Evolutionary conservation across 1,140 invertebrate genomes (phyloP).

Genomic region (Drosophila ogumai): DNA sequence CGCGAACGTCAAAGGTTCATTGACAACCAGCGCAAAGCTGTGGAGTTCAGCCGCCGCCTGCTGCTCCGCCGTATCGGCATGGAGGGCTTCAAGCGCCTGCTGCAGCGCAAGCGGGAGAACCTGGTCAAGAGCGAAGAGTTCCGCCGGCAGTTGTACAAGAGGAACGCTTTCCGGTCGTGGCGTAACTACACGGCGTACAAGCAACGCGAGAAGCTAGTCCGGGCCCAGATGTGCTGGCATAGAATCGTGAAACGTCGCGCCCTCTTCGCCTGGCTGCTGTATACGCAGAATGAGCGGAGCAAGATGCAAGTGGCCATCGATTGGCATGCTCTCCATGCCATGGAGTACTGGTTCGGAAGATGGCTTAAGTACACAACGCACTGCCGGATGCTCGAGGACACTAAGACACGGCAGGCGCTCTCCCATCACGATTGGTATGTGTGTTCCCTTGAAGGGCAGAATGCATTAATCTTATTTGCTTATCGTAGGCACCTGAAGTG

Average conservation of each 20-base stretch:
- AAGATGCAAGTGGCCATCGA: conserved; percentile 88
- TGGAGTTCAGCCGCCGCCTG: conserved; percentile 86
- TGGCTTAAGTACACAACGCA: conserved; percentile 85
- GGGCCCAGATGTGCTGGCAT: conserved; percentile 85
- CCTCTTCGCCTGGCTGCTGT: conserved; percentile 84
- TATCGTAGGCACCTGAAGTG: conserved; percentile 86
- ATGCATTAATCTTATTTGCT: not conserved
- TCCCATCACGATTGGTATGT: conserved; percentile 86
- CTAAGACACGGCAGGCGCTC: conserved; percentile 86
- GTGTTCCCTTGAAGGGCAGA: not conserved
- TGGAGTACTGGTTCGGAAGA: conserved; percentile 85
- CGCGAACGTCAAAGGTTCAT: conserved; percentile 86
- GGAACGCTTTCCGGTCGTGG: conserved; percentile 86
- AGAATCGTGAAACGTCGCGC: conserved; percentile 82
- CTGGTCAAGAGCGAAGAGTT: conserved; percentile 85
- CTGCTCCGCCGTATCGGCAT: conserved; percentile 86
- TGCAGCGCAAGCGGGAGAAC: conserved; percentile 86
- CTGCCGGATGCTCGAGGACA: conserved; percentile 84
- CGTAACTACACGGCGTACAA: conserved; percentile 85
- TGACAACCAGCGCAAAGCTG: conserved; percentile 86
- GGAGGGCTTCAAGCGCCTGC: conserved; percentile 85
- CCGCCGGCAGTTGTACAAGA: conserved; percentile 85
- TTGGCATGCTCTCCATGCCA: conserved; percentile 87
- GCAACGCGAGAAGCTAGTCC: conserved; percentile 84
- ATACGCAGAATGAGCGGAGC: conserved; percentile 84